Evolutionary conservation across 1,140 invertebrate genomes (phyloP).

Genomic region (Tetranychus cinnabarinus): DNA sequence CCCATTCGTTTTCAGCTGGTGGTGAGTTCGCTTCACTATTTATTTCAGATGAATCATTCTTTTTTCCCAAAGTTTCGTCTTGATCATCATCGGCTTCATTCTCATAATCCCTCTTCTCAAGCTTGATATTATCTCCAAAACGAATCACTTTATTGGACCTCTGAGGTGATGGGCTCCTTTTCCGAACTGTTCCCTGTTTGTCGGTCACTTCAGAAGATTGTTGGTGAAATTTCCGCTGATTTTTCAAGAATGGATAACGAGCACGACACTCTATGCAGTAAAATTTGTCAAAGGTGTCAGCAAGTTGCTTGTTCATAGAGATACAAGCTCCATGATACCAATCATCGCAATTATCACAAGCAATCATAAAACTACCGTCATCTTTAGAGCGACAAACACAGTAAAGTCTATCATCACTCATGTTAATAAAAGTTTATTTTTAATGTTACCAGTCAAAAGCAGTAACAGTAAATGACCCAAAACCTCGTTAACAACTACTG

Average conservation of each 20-base stretch:
- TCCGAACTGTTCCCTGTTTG: background rate
- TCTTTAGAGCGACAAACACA: constrained; percentile 83
- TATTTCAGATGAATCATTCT: background rate
- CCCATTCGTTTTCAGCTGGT: background rate
- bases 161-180: background rate
- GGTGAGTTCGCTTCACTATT: background rate
- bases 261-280: constrained; percentile 41
- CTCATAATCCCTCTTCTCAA: background rate
- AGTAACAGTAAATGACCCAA: too few species aligned
- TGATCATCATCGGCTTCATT: constrained; percentile 5
- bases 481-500: too few species aligned
- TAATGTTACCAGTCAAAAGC: background rate
- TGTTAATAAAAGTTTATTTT: background rate
- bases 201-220: background rate
- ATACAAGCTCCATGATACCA: constrained; percentile 98
- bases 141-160: background rate
- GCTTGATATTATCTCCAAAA: background rate
- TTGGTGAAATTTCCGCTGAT: constrained; percentile 43
- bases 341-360: constrained; percentile 87
- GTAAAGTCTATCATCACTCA: constrained; percentile 39
- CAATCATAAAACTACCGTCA: constrained; percentile 85
- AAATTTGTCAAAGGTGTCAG: constrained; percentile 76
- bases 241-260: constrained; percentile 53
- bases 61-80: background rate
- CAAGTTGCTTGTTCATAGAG: constrained; percentile 70